phyloP scores from a whole-genome alignment of 2,888 invertebrate genomes.

The Mythimna impura region DNA sequence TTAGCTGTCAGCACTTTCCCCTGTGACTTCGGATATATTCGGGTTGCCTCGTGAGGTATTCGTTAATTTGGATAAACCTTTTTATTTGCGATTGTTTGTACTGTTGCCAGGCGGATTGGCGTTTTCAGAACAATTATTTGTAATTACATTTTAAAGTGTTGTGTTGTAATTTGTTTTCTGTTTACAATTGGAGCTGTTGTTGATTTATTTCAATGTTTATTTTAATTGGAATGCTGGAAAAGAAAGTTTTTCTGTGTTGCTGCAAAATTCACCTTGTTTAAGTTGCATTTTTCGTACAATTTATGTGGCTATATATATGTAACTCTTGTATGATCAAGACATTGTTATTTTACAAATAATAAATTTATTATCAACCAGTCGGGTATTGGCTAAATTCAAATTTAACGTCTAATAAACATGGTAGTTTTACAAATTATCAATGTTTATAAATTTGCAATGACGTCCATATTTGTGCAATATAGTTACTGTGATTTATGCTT shows the following conservation, averaged over 20 bases:
- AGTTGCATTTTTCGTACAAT: background rate
- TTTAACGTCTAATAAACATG: background rate
- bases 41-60: constrained; percentile 66
- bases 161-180: constrained; percentile 53
- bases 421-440: background rate
- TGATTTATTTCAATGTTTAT: constrained; percentile 55
- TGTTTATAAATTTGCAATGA: constrained; percentile 1
- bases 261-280: background rate
- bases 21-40: constrained; percentile 62
- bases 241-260: constrained; percentile 22
- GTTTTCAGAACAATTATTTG: constrained; percentile 62
- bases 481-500: constrained; percentile 14
- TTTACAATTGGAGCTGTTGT: constrained; percentile 51
- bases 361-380: background rate
- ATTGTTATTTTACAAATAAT: background rate
- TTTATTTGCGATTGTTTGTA: constrained; percentile 63
- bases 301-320: background rate
- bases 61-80: constrained; percentile 64
- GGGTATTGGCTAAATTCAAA: background rate
- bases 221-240: constrained; percentile 42
- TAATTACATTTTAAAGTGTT: constrained; percentile 62
- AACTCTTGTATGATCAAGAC: no score
- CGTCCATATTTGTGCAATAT: constrained; percentile 2
- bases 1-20: constrained; percentile 80
- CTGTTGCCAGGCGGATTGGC: constrained; percentile 59